Conservation (phyloP, 2,797 vertebrate species). For the Aythya fuligula region DNA sequence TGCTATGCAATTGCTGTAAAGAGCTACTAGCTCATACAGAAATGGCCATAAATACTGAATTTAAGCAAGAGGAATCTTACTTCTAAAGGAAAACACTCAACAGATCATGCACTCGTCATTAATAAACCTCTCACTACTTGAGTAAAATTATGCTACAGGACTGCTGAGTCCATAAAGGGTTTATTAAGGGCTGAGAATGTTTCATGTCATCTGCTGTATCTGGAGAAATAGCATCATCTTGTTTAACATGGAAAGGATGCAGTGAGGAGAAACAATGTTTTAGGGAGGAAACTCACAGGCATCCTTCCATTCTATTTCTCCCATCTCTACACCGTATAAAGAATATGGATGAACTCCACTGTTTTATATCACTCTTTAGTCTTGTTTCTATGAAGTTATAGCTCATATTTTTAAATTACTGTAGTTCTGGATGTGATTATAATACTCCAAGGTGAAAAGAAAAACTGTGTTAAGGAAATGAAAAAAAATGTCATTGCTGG, state of each 20-base stretch:
- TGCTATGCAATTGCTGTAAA: not conserved
- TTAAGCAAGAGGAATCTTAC: not conserved
- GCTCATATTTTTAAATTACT: slow-evolving; percentile 47
- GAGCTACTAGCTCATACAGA: not conserved
- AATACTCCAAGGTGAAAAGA: not conserved
- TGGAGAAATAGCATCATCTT: not conserved
- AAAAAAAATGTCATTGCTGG: slow-evolving; percentile 40
- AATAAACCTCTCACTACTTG: not conserved
- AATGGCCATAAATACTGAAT: not conserved
- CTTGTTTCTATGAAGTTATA: not conserved
- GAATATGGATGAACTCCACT: not conserved
- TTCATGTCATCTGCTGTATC: not conserved
- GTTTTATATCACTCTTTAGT: not conserved
- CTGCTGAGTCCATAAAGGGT: not conserved
- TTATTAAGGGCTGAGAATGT: not conserved
- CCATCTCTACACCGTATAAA: not conserved
- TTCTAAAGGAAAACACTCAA: not conserved
- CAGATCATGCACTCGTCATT: not conserved
- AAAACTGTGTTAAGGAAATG: slow-evolving; percentile 13
- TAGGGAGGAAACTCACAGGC: not conserved
- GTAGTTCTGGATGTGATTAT: not conserved
- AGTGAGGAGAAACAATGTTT: not conserved
- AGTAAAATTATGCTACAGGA: not conserved
- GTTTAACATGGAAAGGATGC: not conserved
- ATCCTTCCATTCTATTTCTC: not conserved